Evolutionary conservation across 1,140 invertebrate genomes (phyloP), one percentile per base, ranked within the genome.

Genomic region (Drosophila arizonae): DNA sequence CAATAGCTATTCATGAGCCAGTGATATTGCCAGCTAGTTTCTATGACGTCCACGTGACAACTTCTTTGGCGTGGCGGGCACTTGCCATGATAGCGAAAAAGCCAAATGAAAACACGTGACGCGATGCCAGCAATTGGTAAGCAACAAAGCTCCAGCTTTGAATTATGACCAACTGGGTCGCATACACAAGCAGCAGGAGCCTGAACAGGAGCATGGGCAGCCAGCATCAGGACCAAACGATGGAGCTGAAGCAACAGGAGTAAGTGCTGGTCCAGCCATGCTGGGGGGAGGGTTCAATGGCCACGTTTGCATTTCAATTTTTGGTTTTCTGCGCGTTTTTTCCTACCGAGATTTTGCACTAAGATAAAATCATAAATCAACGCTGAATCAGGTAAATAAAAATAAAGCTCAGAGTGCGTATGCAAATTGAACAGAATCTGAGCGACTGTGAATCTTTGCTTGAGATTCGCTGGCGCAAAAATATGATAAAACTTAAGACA

Each of bases 321-420:
- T 78, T 71, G 69, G 30, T 87, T 79, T 87, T 68, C 33, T 66
- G 50, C 56, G 62, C 39, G 72, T 65, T 77, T 52, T 57, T 62
- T 56, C 30, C 55, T 17, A 45, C 63, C 48, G 13, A 11, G 26
- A 13, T 45, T 45, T 58, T 43, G 36, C 43, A 17, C 15, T 52
- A 74, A 48, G 57, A 88, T 88, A 89, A 88, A 88, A 88, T 88
- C 84, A 88, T 88, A 88, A 88, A 88, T 88, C 84, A 88, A 72
- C 84, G 84, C 77, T 74, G 84, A 88, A 88, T 88, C 84, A 88
- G 84, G 84, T 88, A 88, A 88, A 88, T 88, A 88, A 88, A 88
- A 88, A 88, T 88, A 88, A 88, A 88, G 84, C 85, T 88, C 77
- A 65, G 85, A 81, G 68, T 82, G 84, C 81, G 84, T 88, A 88